Evolutionary conservation across 2,797 vertebrate species (phyloP).

Genomic region (Enteromius paludinosus): DNA sequence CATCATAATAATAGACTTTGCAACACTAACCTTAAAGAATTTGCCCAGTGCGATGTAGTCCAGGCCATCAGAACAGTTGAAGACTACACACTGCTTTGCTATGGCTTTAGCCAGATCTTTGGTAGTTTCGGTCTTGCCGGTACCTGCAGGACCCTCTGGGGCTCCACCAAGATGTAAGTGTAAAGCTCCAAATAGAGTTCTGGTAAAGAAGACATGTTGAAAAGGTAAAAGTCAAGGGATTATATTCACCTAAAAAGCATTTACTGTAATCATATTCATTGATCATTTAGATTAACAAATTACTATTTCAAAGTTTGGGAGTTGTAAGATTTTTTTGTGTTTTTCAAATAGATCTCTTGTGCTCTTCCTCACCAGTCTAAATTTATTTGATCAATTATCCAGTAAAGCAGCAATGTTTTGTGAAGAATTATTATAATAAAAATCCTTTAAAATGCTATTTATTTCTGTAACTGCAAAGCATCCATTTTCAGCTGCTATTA

Average conservation of each 20-base stretch:
- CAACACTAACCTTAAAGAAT: constrained; percentile 86
- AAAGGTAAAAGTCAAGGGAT: background rate
- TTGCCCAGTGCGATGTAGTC: constrained; percentile 92
- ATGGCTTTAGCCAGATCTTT: constrained; percentile 93
- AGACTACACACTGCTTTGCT: constrained; percentile 94
- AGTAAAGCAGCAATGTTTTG: background rate
- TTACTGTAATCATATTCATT: background rate
- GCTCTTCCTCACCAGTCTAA: background rate
- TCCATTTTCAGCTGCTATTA: background rate
- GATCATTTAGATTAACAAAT: no score
- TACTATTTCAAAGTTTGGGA: background rate
- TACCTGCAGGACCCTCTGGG: constrained; percentile 91
- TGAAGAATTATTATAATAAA: background rate
- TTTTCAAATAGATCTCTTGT: background rate
- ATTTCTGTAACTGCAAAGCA: background rate
- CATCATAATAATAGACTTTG: background rate
- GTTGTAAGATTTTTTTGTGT: background rate
- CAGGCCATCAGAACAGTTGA: constrained; percentile 92
- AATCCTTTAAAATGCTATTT: background rate
- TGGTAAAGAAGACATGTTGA: constrained; percentile 60
- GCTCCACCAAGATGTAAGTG: constrained; percentile 89
- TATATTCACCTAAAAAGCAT: background rate
- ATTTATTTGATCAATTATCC: background rate
- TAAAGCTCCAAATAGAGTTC: constrained; percentile 90
- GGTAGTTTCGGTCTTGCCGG: constrained; percentile 92